phyloP scores from a whole-genome alignment of 2,888 invertebrate genomes.

The Cantharis rufa region DNA sequence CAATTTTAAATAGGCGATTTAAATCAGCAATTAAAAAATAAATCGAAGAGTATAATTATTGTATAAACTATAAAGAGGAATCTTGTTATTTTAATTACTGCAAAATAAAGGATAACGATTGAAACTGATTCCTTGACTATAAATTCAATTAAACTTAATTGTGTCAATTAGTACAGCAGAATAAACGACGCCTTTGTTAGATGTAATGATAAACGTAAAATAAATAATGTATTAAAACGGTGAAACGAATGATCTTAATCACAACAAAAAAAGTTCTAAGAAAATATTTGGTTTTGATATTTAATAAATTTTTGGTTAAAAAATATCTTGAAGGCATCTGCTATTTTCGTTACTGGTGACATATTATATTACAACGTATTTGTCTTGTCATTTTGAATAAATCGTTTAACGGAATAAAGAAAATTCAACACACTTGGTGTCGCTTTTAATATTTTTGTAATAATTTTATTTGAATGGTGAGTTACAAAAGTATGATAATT shows the following conservation, averaged over 20 bases:
- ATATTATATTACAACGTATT: conserved; percentile 11
- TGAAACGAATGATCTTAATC: neutral
- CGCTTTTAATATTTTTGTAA: neutral
- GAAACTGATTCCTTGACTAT: neutral
- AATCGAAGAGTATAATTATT: neutral
- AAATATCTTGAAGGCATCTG: conserved; percentile 1
- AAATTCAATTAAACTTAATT: neutral
- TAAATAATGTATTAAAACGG: neutral
- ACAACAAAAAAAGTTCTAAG: neutral
- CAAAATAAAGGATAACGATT: neutral
- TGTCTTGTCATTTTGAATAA: conserved; percentile 8
- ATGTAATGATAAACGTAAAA: neutral
- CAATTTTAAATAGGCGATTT: neutral
- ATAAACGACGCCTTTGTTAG: neutral
- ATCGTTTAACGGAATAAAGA: neutral
- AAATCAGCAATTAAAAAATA: neutral
- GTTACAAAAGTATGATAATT: neutral
- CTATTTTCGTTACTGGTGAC: conserved; percentile 7
- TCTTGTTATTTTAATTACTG: neutral
- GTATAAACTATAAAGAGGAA: neutral
- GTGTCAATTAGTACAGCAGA: neutral
- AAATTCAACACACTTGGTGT: conserved; percentile 5
- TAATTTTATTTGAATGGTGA: neutral
- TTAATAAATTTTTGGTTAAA: neutral
- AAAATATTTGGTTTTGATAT: neutral